These are phyloP conservation scores for Chrysochloris asiatica DNA, from an alignment of 2,113 vertebrate species.

Conservation along the genomic window DNA sequence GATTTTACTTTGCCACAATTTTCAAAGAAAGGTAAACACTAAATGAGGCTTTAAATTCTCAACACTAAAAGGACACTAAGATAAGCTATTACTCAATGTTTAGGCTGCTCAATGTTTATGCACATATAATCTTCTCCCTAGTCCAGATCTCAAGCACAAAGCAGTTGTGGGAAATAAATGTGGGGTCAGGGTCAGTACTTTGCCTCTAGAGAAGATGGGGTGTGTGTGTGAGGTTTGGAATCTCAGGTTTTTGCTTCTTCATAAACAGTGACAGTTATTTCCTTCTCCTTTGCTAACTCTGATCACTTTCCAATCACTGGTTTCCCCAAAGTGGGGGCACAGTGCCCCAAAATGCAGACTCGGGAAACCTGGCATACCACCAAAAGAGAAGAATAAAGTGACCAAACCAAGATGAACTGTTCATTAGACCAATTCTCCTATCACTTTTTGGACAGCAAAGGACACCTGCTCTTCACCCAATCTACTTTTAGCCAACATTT, in stretches of 20 bases:
- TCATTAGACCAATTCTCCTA: conserved; percentile 18
- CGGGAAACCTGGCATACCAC: background rate
- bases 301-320: background rate
- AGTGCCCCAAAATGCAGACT: background rate
- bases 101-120: background rate
- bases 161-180: background rate
- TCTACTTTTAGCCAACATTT: background rate
- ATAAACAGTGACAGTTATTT: background rate
- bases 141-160: background rate
- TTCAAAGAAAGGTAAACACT: conserved; percentile 34
- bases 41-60: background rate
- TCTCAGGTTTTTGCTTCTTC: background rate
- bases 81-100: background rate
- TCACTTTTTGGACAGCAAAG: background rate
- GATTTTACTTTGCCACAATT: background rate
- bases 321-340: background rate
- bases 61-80: background rate
- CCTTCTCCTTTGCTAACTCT: background rate
- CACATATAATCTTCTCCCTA: background rate
- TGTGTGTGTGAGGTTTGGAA: background rate
- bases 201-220: background rate
- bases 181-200: background rate
- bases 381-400: background rate
- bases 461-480: background rate
- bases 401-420: conserved; percentile 10